Base-by-base conservation (phyloP, 2,888 invertebrate genomes). In the Trachelus tabidus region DNA sequence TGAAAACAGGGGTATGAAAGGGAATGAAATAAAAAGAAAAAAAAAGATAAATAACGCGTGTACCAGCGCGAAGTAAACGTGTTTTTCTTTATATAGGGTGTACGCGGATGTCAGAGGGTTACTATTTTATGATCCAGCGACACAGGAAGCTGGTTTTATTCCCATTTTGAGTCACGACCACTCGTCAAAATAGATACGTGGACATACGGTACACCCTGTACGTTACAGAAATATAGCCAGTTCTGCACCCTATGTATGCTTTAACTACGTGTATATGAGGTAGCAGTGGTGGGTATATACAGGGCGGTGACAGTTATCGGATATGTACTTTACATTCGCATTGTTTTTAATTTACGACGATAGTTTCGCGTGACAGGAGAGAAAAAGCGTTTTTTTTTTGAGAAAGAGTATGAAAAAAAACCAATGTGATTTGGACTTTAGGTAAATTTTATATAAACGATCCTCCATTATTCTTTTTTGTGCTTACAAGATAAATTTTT, bases 101-200 rank as follows among this genome's bases (percentile, higher is more conserved):
- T 56, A 56, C 23, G 9, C 6, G 23, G 56, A 56, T 56, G 56
- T 56, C 56, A 56, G 56, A 56, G 56, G 23, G 9, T 2, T 9
- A 56, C 23, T 81, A 79, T 81, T 81, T 83, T 83, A 83, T 80
- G 83, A 80, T 76, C 79, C 30, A 56, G 77, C 56, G 9, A 78
- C 76, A 75, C 77, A 81, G 73, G 76, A 75, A 77, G 79, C 75
- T 69, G 76, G 77, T 77, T 76, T 81, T 80, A 83, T 79, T 78
- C 73, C 78, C 79, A 71, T 77, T 81, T 79, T 78, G 73, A 80
- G 78, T 69, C 77, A 76, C 35, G 40, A 75, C 34, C 73, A 68
- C 68, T 56, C 75, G 76, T 73, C 73, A 68, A 78, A 78, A 78
- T 75, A 69, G 68, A 76, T 23, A 56, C 56, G 9, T 56, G 23